Percentiles rank a stretch among this genome's conserved stretches.
These are phyloP conservation scores for Coleophora deauratella DNA, from an alignment of 2,888 invertebrate species.

Conservation along the genomic window DNA sequence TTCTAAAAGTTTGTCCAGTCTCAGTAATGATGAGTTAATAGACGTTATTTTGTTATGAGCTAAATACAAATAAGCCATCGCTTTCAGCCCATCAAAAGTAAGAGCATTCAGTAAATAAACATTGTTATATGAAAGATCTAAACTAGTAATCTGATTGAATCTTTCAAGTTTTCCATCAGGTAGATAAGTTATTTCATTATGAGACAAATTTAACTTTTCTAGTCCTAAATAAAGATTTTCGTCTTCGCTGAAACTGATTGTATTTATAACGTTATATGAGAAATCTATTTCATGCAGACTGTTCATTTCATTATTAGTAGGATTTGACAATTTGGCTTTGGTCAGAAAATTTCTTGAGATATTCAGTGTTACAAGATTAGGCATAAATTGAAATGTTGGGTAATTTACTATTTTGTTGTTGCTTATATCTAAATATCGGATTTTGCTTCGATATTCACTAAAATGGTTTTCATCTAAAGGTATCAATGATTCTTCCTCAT, in stretches of 20 bases:
- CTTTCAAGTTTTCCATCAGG: conserved; percentile 32
- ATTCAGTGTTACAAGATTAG: conserved; percentile 27
- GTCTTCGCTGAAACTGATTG: conserved; percentile 18
- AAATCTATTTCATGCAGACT: conserved; percentile 32
- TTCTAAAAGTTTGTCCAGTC: conserved; percentile 31
- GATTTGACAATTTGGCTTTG: conserved; percentile 30
- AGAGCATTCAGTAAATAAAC: conserved; percentile 26
- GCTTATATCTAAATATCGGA: conserved; percentile 27
- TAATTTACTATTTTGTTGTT: conserved; percentile 18
- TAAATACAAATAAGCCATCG: conserved; percentile 31
- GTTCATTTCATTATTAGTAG: conserved; percentile 13
- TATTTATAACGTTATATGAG: conserved; percentile 38
- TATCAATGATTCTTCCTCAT: too few species aligned
- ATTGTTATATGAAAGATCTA: conserved; percentile 44
- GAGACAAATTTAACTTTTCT: conserved; percentile 34
- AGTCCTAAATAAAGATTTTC: conserved; percentile 22
- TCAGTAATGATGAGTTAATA: conserved; percentile 36
- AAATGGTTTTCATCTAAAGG: too few species aligned
- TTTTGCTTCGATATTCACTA: too few species aligned
- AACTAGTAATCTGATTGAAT: conserved; percentile 25
- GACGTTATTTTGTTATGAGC: conserved; percentile 36
- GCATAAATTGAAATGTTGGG: conserved; percentile 27
- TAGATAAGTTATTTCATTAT: conserved; percentile 34
- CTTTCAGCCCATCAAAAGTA: conserved; percentile 42
- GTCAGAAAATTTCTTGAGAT: conserved; percentile 32